Conservation (phyloP, 2,113 vertebrate genomes). For the Trogon melanurus region DNA sequence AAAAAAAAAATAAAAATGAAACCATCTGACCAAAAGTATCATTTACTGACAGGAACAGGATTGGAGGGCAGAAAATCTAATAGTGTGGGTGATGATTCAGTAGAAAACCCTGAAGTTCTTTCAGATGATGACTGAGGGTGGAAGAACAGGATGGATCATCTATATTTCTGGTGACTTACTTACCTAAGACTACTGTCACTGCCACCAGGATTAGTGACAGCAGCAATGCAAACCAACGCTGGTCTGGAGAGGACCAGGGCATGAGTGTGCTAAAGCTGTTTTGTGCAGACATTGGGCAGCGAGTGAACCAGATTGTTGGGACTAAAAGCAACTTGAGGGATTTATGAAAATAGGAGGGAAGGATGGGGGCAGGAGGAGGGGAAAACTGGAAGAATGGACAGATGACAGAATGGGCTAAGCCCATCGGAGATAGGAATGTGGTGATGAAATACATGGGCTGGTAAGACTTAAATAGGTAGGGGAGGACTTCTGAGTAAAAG, state of each 20-base stretch:
- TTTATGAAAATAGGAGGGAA: neutral
- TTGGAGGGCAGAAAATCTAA: neutral
- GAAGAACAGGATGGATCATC: neutral
- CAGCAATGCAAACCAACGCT: accelerated
- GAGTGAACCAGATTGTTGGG: neutral
- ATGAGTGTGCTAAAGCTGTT: neutral
- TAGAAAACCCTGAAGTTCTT: neutral
- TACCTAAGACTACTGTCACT: neutral
- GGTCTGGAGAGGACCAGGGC: neutral
- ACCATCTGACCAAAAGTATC: neutral
- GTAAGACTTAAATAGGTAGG: neutral
- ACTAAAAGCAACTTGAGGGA: neutral
- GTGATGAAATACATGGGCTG: neutral
- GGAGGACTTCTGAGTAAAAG: neutral
- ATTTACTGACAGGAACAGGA: neutral
- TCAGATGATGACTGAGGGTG: neutral
- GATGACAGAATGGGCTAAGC: neutral
- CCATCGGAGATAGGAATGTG: neutral
- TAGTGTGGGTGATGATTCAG: neutral
- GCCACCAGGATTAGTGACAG: neutral
- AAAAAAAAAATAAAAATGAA: neutral
- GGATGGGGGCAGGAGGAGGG: accelerated
- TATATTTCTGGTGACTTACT: neutral
- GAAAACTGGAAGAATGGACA: too few species aligned
- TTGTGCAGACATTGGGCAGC: neutral